phyloP scores from a whole-genome alignment of 1,140 invertebrate genomes.

The Halesus radiatus region DNA sequence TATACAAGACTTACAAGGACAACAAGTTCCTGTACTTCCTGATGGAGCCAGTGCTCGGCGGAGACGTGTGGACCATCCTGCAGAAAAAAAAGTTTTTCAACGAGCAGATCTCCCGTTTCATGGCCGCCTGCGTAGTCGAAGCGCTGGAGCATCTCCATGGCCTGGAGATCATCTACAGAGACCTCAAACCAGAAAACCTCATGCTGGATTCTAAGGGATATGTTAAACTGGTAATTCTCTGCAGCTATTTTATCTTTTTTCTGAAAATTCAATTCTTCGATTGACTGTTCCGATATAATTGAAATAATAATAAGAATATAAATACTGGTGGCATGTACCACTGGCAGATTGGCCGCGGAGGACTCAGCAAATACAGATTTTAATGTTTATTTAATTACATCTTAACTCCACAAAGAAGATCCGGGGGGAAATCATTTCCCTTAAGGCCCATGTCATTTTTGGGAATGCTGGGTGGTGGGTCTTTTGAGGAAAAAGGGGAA shows the following conservation, averaged over 20 bases:
- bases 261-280: no score
- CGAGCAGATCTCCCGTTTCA: conserved; percentile 88
- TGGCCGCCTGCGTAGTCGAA: conserved; percentile 92
- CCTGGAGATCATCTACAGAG: conserved; percentile 90
- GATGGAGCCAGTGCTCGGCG: conserved; percentile 96
- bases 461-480: no score
- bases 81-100: conserved; percentile 86
- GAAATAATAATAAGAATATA: no score
- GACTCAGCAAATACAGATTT: no score
- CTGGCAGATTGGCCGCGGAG: no score
- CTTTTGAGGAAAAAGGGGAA: no score
- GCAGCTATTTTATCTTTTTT: background rate
- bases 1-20: conserved; percentile 95
- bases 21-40: conserved; percentile 96
- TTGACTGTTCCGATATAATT: no score
- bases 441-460: no score
- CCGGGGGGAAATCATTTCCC: no score
- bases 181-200: conserved; percentile 96
- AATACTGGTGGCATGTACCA: no score
- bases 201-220: conserved; percentile 90
- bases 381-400: no score
- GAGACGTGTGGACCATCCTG: conserved; percentile 97
- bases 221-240: conserved; percentile 92
- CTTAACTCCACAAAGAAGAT: no score
- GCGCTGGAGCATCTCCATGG: conserved; percentile 92